Conservation (phyloP, 2,113 vertebrate species). For the Ammodytes dubius region DNA sequence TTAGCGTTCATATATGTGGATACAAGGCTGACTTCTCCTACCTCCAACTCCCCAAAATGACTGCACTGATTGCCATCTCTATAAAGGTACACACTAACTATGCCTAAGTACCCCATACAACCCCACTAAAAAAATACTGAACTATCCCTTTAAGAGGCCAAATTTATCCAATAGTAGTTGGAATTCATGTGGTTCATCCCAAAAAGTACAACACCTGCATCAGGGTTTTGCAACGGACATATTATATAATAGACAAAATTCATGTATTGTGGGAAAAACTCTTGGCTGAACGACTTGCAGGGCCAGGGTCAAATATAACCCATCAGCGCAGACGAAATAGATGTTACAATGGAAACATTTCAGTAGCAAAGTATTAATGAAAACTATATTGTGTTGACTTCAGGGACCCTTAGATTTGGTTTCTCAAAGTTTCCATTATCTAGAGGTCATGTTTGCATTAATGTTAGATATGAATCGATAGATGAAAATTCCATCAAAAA, state of each 20-base stretch:
- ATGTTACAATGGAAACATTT: background rate
- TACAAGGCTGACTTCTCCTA: too few relatives aligned
- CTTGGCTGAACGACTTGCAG: too few relatives aligned
- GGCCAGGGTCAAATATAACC: background rate
- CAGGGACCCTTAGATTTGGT: background rate
- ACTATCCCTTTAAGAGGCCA: slow-evolving; percentile 11
- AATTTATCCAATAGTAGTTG: background rate
- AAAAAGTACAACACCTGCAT: background rate
- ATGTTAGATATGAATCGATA: background rate
- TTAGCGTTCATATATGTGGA: too few relatives aligned
- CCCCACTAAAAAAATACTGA: too few relatives aligned
- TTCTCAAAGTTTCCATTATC: background rate
- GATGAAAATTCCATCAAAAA: background rate
- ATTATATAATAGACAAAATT: background rate
- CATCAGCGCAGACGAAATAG: background rate
- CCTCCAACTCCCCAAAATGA: too few relatives aligned
- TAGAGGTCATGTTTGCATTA: background rate
- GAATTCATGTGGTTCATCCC: background rate
- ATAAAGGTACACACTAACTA: too few relatives aligned
- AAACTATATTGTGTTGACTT: background rate
- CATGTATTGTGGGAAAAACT: background rate
- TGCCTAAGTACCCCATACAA: too few relatives aligned
- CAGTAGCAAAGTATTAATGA: background rate
- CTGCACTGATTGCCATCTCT: too few relatives aligned
- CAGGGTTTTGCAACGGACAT: background rate